Percentiles rank a stretch among this genome's conserved stretches.
phyloP scores from a whole-genome alignment of 2,797 vertebrate genomes.

The Syngnathus acus region DNA sequence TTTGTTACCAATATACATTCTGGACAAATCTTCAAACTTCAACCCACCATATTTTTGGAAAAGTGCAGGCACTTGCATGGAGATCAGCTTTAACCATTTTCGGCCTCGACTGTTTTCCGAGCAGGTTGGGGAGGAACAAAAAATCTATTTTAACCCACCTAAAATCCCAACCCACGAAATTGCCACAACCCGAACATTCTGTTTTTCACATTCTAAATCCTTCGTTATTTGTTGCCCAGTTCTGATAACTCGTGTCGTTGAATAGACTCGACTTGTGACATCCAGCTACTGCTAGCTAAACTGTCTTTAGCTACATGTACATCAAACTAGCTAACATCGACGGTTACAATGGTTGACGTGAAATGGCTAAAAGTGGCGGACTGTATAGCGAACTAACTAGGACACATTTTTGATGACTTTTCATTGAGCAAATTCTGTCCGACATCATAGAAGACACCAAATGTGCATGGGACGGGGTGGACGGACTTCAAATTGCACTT shows the following conservation, averaged over 20 bases:
- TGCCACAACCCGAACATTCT: too few species aligned
- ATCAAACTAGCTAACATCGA: background rate
- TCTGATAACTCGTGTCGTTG: background rate
- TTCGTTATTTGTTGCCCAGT: background rate
- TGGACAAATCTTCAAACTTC: too few species aligned
- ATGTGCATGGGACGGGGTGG: conserved; percentile 11
- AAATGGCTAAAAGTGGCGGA: background rate
- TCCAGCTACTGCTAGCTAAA: background rate
- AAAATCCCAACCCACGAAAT: background rate
- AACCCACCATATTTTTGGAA: too few species aligned
- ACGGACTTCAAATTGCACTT: conserved; percentile 47
- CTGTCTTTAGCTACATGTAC: background rate
- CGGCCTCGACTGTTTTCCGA: background rate
- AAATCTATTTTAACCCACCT: background rate
- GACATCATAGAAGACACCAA: conserved; percentile 31
- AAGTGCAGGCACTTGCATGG: too few species aligned
- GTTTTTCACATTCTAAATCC: too few species aligned
- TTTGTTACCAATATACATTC: too few species aligned
- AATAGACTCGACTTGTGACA: background rate
- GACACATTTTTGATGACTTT: background rate
- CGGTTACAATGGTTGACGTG: background rate
- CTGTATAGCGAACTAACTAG: background rate
- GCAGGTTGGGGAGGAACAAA: background rate
- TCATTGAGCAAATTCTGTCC: conserved; percentile 11
- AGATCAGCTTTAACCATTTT: background rate